Evolutionary conservation across 2,113 vertebrate genomes (phyloP).

Genomic region (Salvator merianae): DNA sequence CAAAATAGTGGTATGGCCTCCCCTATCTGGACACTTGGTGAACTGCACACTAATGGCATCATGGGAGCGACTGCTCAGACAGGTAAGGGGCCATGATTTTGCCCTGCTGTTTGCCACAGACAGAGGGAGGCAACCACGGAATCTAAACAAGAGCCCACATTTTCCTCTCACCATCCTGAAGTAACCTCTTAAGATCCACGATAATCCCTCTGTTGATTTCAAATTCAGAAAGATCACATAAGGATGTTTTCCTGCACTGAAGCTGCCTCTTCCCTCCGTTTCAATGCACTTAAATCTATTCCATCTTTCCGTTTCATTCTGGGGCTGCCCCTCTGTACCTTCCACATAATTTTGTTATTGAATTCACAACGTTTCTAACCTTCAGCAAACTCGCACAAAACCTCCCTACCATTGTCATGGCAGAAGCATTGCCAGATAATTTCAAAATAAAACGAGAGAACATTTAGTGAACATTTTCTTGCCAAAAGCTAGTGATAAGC

Average conservation of each 20-base stretch:
- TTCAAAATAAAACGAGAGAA: background rate
- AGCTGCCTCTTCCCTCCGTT: background rate
- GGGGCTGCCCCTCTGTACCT: background rate
- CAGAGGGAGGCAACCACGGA: too few relatives aligned
- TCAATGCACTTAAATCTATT: background rate
- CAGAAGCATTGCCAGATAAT: background rate
- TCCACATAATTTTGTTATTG: background rate
- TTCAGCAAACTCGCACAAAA: background rate
- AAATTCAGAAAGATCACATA: background rate
- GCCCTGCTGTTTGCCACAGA: too few relatives aligned
- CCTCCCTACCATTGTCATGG: background rate
- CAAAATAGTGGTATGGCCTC: too few relatives aligned
- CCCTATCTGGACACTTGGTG: too few relatives aligned
- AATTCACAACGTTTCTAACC: background rate
- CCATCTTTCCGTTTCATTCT: background rate
- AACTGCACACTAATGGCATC: too few relatives aligned
- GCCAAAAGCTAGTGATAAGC: background rate
- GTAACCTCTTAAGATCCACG: background rate
- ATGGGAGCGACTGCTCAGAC: too few relatives aligned
- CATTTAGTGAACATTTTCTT: slow-evolving; percentile 8
- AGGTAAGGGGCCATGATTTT: too few relatives aligned
- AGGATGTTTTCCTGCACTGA: background rate
- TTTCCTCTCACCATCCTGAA: too few relatives aligned
- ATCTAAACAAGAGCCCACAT: too few relatives aligned
- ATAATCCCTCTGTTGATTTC: background rate